Base-by-base conservation (phyloP, 2,113 vertebrate genomes). In the Etheostoma cragini region DNA sequence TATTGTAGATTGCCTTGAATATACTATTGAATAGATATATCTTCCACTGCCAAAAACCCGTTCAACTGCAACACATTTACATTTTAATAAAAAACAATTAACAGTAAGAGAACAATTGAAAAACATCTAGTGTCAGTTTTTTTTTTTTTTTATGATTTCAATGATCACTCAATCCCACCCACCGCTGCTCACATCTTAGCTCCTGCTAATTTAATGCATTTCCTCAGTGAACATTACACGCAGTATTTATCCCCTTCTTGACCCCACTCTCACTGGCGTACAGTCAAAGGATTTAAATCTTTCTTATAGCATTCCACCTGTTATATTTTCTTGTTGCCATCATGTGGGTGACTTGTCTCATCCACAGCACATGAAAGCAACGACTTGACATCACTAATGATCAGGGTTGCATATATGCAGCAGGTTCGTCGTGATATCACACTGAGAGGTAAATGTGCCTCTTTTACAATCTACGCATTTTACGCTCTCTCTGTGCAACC, bases 141-240 rank as follows among this genome's bases (percentile, higher is more conserved):
- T 30, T 76, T 80, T 83, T 75, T 38, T 47, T 16, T 33, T 78
- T 76, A 82, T 47, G 54, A 65, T 52, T 87, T 87, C 78, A 72
- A 54, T 81, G 80, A 85, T 80, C 74, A 81, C 61, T 78, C 63
- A 35, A 85, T 87, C 75, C 75, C 49, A 5, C 80, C 76, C 82
- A 72, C 72, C 19, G 35, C 75, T 57, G 63, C 68, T 86, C 50
- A 81, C 75, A 80, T 67, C 57, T 74, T 53, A 26, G 52, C 83
- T 72, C 33, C 60, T 73, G 85, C 75, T 87, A 85, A 89, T 91
- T 89, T 90, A 85, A 91, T 89, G 87, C 69, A 75, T 70, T 76
- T 72, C 64, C 82, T 85, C 68, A 14, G 52, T 16, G 46, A 85
- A 82, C 80, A 79, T 53, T 16, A 53, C 42, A 60, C 33, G 22